Conservation (phyloP, 2,888 invertebrate species). For the Ormyrus nitidulus region DNA sequence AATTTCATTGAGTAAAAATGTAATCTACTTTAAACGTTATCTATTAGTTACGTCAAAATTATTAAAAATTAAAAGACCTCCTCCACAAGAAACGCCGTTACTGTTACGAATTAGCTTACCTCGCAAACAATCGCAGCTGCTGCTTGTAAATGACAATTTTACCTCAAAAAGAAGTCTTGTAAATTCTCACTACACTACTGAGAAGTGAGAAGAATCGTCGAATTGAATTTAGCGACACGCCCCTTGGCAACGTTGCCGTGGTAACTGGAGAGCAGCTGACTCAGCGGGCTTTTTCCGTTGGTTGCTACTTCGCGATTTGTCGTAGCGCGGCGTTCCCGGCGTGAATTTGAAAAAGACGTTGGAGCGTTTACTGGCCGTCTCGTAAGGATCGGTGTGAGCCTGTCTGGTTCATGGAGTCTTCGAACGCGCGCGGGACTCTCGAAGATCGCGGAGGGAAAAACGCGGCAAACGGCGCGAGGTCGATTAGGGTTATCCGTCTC, state of each 20-base stretch:
- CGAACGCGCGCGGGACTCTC: conserved; percentile 17
- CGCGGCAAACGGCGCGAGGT: conserved; percentile 17
- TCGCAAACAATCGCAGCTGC: no score
- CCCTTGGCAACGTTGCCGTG: conserved; percentile 24
- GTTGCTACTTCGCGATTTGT: background rate
- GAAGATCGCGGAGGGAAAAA: conserved; percentile 23
- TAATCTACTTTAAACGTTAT: no score
- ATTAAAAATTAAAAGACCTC: no score
- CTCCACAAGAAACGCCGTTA: no score
- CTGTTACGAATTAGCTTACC: no score
- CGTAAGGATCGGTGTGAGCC: background rate
- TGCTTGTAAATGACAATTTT: no score
- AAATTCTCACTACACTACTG: no score
- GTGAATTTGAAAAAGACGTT: conserved; percentile 52
- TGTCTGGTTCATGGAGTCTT: conserved; percentile 3
- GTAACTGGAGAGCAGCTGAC: background rate
- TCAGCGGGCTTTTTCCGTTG: background rate
- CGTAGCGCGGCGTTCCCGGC: conserved; percentile 12
- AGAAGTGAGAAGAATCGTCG: no score
- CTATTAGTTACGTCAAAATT: no score
- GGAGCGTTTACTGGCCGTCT: background rate
- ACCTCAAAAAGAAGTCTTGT: no score
- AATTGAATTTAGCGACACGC: background rate
- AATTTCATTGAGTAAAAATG: no score
- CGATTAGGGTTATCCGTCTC: background rate